Conservation (phyloP, 2,888 invertebrate species). For the Caenorhabditis japonica region DNA sequence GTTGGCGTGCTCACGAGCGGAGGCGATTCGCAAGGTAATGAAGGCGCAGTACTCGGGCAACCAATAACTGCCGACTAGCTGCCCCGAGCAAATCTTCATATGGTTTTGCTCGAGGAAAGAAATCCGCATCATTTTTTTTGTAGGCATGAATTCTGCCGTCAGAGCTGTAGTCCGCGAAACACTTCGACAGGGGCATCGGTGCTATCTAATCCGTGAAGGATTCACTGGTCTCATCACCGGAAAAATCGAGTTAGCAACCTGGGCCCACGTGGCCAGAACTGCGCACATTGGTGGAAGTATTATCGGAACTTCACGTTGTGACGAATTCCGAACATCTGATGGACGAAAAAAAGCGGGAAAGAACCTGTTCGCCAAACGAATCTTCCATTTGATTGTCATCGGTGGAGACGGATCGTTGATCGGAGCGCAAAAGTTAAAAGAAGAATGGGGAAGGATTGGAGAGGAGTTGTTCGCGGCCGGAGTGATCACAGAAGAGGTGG, state of each 20-base stretch:
- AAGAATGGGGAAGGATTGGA: slow-evolving; percentile 46
- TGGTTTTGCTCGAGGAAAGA: too few relatives aligned
- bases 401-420: slow-evolving; percentile 98
- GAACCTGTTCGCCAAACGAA: slow-evolving; percentile 88
- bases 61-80: not conserved
- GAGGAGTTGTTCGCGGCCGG: slow-evolving; percentile 47
- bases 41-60: not conserved
- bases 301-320: slow-evolving; percentile 95
- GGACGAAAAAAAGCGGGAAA: slow-evolving; percentile 89
- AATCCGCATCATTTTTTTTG: slow-evolving; percentile 63
- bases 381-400: slow-evolving; percentile 94
- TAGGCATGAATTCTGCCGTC: slow-evolving; percentile 98
- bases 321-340: slow-evolving; percentile 87
- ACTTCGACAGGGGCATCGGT: slow-evolving; percentile 94
- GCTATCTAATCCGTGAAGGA: slow-evolving; percentile 88
- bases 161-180: slow-evolving; percentile 97
- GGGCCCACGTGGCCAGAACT: slow-evolving; percentile 95
- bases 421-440: slow-evolving; percentile 82
- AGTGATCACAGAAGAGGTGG: slow-evolving; percentile 32
- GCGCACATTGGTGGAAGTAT: slow-evolving; percentile 98
- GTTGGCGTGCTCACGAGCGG: slow-evolving; percentile 61
- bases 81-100: not conserved
- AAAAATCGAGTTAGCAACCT: slow-evolving; percentile 92
- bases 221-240: slow-evolving; percentile 78
- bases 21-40: slow-evolving; percentile 57